Conservation (phyloP, 2,797 vertebrate genomes). For the Catostomus latipinnis region DNA sequence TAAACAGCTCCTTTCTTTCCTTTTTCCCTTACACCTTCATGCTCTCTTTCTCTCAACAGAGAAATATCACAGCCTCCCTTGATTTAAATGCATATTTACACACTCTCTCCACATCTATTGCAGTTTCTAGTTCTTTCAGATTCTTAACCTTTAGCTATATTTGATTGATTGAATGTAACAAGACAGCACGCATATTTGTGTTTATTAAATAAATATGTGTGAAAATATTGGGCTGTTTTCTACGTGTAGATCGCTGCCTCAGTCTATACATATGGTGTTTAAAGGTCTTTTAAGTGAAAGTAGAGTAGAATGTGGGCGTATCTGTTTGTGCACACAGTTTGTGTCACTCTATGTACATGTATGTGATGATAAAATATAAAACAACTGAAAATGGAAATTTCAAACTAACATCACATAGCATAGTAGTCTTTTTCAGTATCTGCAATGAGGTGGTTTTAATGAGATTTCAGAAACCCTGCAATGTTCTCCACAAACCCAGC, state of each 20-base stretch:
- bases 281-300: slow-evolving; percentile 13
- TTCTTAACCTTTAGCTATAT: background rate
- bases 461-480: slow-evolving; percentile 26
- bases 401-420: background rate
- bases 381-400: background rate
- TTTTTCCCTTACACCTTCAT: background rate
- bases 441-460: slow-evolving; percentile 33
- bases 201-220: background rate
- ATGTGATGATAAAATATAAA: background rate
- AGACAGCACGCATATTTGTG: background rate
- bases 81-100: slow-evolving; percentile 6
- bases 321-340: background rate
- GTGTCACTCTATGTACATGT: background rate
- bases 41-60: background rate
- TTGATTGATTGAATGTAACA: slow-evolving; percentile 2
- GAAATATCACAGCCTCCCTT: slow-evolving; percentile 1
- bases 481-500: slow-evolving; percentile 39
- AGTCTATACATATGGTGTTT: background rate
- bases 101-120: background rate
- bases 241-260: slow-evolving; percentile 4
- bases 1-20: background rate
- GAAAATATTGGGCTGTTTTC: background rate
- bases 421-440: slow-evolving; percentile 25
- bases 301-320: background rate
- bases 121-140: slow-evolving; percentile 2